Evolutionary conservation across 92 coral and sea anemone species (phyloP), one percentile per base, ranked within the genome.

Genomic region (Nematostella vectensis): DNA sequence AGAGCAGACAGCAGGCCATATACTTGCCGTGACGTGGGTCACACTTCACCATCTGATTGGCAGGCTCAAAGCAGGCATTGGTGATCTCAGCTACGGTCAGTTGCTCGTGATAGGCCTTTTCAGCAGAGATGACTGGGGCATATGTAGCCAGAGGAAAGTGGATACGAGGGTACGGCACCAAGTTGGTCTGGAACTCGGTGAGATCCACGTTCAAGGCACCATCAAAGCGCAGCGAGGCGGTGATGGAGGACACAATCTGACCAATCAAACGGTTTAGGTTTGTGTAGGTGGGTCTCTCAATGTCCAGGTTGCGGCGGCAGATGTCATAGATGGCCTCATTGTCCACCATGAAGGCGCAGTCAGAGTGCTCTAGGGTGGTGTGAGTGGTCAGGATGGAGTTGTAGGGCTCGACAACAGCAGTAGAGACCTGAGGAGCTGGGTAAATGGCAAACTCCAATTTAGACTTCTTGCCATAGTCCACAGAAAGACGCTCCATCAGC

Each of bases 131-230:
- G 40, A 33, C 40, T 6, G 40, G 40, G 40, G 40, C 40, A 33
- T 33, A 33, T 33, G 40, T 33, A 33, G 40, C 40, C 40, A 33
- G 40, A 33, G 40, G 40, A 33, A 33, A 33, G 40, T 33, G 40
- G 15, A 88, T 83, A 17, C 96, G 88, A 27, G 96, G 96, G 50
- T 88, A 88, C 8, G 96, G 96, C 33, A 88, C 96, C 74, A 88
- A 65, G 77, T 88, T 88, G 75, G 96, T 88, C 74, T 88, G 76
- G 67, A 67, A 68, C 70, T 77, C 83, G 2, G 83, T 77, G 1
- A 77, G 71, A 33, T 77, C 83, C 18, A 77, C 83, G 44, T 33
- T 33, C 40, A 33, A 15, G 6, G 40, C 40, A 6, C 40, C 40
- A 33, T 33, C 40, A 33, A 33, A 33, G 6, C 40, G 40, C 40